A percentile compares a stretch with the other conserved stretches of the same genome.
Conservation (phyloP, 1,140 invertebrate genomes). For the Eumaeus atala region DNA sequence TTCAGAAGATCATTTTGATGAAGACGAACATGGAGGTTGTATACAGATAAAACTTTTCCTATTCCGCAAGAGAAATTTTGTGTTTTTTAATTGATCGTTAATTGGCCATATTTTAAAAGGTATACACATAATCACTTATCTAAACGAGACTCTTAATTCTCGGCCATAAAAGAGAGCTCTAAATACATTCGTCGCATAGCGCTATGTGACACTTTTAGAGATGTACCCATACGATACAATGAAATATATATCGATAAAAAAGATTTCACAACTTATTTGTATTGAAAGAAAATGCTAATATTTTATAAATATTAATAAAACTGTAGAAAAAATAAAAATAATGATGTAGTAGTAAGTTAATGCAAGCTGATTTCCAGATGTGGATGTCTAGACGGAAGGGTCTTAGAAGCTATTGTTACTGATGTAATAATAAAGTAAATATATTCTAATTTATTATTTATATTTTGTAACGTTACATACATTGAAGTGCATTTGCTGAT, state of each 20-base stretch:
- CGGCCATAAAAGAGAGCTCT: slow-evolving; percentile 54
- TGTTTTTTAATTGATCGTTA: slow-evolving; percentile 32
- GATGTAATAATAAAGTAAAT: too few relatives aligned
- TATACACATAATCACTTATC: slow-evolving; percentile 54
- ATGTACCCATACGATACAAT: not conserved
- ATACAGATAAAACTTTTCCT: not conserved
- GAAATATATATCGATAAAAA: not conserved
- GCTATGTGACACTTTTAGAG: slow-evolving; percentile 3
- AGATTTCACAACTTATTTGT: too few relatives aligned
- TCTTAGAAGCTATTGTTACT: not conserved
- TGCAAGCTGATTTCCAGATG: too few relatives aligned
- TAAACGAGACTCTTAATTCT: slow-evolving; percentile 61
- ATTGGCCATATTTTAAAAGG: slow-evolving; percentile 38
- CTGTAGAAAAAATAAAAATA: too few relatives aligned
- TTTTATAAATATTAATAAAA: too few relatives aligned
- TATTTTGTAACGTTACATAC: slow-evolving; percentile 9
- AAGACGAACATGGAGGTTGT: too few relatives aligned
- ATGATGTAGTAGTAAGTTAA: too few relatives aligned
- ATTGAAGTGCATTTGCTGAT: slow-evolving; percentile 2
- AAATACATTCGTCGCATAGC: slow-evolving; percentile 32
- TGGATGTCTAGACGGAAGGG: too few relatives aligned
- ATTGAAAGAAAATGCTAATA: too few relatives aligned
- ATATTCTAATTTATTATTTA: slow-evolving; percentile 6
- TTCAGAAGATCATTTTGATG: too few relatives aligned
- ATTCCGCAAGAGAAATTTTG: slow-evolving; percentile 10